A percentile compares a stretch with the other conserved stretches of the same genome.
Conservation (phyloP, 2,888 invertebrate species). For the Gandaritis pyraliata region DNA sequence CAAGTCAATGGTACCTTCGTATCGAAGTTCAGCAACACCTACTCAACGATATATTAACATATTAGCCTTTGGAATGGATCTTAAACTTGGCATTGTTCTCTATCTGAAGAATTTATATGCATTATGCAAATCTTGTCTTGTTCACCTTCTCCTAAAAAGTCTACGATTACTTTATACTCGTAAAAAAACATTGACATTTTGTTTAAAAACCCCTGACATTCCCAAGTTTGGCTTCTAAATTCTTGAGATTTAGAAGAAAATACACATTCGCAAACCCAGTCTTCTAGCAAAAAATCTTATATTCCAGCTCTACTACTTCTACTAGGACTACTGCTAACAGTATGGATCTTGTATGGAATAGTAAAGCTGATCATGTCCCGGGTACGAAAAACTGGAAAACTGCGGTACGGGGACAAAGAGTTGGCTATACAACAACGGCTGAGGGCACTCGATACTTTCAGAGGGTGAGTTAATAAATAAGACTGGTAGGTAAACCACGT, state of each 20-base stretch:
- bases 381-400: conserved; percentile 71
- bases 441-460: conserved; percentile 90
- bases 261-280: no score
- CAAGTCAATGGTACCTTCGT: conserved; percentile 3
- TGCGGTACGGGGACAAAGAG: conserved; percentile 79
- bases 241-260: neutral
- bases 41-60: conserved; percentile 7
- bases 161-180: neutral
- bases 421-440: conserved; percentile 76
- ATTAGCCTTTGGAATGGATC: neutral
- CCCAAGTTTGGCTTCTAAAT: neutral
- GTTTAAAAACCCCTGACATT: neutral
- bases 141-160: neutral
- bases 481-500: no score
- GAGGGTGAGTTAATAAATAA: conserved; percentile 85
- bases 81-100: conserved; percentile 2
- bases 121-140: no score
- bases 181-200: neutral
- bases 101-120: no score
- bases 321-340: conserved; percentile 60
- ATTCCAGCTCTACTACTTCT: conserved; percentile 69
- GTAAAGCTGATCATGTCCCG: conserved; percentile 72
- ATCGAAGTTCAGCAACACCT: conserved; percentile 21
- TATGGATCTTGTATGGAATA: conserved; percentile 72
- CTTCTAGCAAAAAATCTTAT: conserved; percentile 1